These are phyloP conservation scores for Pangasianodon hypophthalmus DNA, from an alignment of 2,113 vertebrate genomes.

Conservation along the genomic window DNA sequence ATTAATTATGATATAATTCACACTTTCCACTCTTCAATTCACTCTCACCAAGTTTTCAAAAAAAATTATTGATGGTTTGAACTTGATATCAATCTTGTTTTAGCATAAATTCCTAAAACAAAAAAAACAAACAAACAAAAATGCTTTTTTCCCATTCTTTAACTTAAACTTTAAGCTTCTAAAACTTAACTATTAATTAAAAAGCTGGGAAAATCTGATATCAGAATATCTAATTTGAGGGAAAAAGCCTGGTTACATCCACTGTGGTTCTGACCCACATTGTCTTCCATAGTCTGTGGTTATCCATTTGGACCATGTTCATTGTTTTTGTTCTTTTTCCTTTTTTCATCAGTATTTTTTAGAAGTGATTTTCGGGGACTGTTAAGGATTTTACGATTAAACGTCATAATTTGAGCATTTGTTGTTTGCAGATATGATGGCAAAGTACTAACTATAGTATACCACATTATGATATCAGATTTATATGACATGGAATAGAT, in stretches of 20 bases:
- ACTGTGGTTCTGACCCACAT: background rate
- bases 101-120: too few relatives aligned
- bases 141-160: too few relatives aligned
- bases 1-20: background rate
- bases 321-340: background rate
- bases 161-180: too few relatives aligned
- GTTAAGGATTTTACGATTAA: background rate
- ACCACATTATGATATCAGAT: background rate
- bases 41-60: background rate
- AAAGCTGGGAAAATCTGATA: too few relatives aligned
- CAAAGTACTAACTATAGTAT: too few relatives aligned
- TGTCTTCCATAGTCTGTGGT: background rate
- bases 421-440: background rate
- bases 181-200: background rate
- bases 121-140: background rate
- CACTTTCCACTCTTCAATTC: background rate
- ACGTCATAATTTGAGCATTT: background rate
- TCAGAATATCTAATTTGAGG: background rate
- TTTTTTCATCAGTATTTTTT: background rate
- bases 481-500: background rate
- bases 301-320: background rate
- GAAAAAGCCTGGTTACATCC: background rate
- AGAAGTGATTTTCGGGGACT: background rate
- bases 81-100: background rate
- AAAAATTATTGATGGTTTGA: background rate